These are phyloP conservation scores for Perognathus longimembris DNA, from an alignment of 2,113 vertebrate species.

Conservation along the genomic window DNA sequence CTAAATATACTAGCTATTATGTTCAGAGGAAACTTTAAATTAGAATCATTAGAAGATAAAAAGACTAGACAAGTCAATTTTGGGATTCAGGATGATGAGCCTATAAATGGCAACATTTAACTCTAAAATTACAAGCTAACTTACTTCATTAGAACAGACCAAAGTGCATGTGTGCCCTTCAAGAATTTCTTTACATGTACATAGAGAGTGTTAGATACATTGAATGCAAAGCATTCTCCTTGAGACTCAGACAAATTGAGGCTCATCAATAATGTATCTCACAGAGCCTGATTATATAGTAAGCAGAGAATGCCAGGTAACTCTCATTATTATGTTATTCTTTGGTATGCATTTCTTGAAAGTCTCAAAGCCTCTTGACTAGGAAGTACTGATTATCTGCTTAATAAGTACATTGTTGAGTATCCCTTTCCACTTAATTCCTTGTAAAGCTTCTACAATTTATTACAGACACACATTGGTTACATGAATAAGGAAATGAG, in stretches of 20 bases:
- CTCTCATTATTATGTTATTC: not conserved
- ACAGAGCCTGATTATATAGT: not conserved
- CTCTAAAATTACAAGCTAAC: not conserved
- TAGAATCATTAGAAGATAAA: not conserved
- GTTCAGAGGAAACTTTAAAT: not conserved
- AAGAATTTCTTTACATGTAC: not conserved
- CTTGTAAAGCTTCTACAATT: slow-evolving; percentile 30
- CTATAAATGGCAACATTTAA: not conserved
- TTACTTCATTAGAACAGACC: not conserved
- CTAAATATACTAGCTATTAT: not conserved
- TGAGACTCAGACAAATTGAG: not conserved
- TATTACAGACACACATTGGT: not conserved
- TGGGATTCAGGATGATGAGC: not conserved
- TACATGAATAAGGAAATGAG: not conserved
- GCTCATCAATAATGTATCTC: not conserved
- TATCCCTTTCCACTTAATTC: slow-evolving; percentile 43
- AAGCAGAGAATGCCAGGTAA: not conserved
- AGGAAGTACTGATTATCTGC: not conserved
- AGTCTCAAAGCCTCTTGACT: not conserved
- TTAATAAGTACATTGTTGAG: slow-evolving; percentile 2
- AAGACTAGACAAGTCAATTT: not conserved
- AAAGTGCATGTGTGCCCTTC: not conserved
- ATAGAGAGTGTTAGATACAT: not conserved
- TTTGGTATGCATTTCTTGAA: not conserved
- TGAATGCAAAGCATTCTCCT: not conserved